Base-by-base conservation (phyloP, 2,797 vertebrate species). In the Ctenopoma kingsleyae region DNA sequence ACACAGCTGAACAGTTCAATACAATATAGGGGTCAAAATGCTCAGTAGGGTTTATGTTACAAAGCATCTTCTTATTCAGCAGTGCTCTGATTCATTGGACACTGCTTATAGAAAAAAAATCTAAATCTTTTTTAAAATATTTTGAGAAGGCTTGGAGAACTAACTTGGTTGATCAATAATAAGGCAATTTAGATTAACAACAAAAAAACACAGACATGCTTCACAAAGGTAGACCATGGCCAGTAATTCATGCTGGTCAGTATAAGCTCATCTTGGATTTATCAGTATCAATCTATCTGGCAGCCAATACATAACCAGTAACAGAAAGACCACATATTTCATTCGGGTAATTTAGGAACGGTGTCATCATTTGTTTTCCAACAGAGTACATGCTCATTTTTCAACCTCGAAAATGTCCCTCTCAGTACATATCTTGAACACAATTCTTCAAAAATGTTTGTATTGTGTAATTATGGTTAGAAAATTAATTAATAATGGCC, bases 1-100 rank as follows among this genome's bases (percentile, higher is more conserved):
- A 35, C 49, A 52, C 61, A 63, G 30, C 71, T 74, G 50, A 74
- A 76, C 36, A 71, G 22, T 38, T 82, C 50, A 72, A 48, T 51
- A 30, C 16, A 67, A 25, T 22, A 68, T 27, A 32, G 59, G 19
- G 58, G 57, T 75, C 51, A 63, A 61, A 63, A 56, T 60, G 46
- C 32, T 40, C 48, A 50, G 54, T 48, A 53, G 19, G 12, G 13
- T 25, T 67, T 30, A 51, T 23, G 30, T 15, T 17, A 48, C 3
- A 4, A 49, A 66, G 32, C 38, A 52, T 16, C 41, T 25, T 19
- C 38, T 25, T 52, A 49, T 51, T 66, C 40, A 57, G 32, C 25
- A 50, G 23, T 19, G 43, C 51, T 69, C 30, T 40, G 56, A 65
- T 46, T 70, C 30, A 66, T 35, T 32, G 30, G 32, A 3, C 20